phyloP scores from a whole-genome alignment of 2,113 vertebrate genomes.

The Cyphomyrus discorhynchus region DNA sequence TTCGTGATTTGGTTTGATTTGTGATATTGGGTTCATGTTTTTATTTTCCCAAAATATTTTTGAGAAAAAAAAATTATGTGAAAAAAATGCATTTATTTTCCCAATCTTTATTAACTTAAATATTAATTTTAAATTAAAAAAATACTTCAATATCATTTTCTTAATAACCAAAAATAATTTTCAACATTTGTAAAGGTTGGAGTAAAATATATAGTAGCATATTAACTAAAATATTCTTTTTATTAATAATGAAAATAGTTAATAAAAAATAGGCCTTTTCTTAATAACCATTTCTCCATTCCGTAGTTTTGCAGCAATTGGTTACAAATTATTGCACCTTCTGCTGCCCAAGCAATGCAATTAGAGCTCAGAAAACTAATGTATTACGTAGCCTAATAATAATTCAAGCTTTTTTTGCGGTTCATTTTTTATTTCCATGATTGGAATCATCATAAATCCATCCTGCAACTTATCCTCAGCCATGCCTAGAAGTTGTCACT shows the following conservation, averaged over 20 bases:
- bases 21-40: neutral
- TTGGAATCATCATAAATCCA: neutral
- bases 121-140: neutral
- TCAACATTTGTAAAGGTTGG: neutral
- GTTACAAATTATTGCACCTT: neutral
- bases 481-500: neutral
- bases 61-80: neutral
- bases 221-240: neutral
- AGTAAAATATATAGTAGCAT: neutral
- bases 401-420: neutral
- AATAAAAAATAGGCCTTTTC: neutral
- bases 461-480: neutral
- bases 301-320: neutral
- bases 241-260: neutral
- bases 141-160: neutral
- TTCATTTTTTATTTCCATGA: neutral
- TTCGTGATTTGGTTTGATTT: neutral
- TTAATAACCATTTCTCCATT: neutral
- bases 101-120: neutral
- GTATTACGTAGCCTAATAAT: neutral
- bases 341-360: neutral
- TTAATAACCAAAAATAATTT: neutral
- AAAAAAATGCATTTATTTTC: neutral
- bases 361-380: neutral
- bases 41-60: neutral